phyloP scores from a whole-genome alignment of 2,113 vertebrate genomes.

The Saguinus imperator region DNA sequence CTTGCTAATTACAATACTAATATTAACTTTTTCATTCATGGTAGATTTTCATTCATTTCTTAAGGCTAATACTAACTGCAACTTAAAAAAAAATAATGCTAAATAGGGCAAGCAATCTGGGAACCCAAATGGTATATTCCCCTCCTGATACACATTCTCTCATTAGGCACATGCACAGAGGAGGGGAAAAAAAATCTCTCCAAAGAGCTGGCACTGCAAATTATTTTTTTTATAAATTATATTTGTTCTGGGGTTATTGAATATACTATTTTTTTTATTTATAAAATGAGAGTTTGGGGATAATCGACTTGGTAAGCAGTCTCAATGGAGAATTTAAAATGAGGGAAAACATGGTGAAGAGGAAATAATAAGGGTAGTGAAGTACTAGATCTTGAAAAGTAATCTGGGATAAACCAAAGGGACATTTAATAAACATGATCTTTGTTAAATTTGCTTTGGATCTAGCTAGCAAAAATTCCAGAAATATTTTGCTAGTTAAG shows the following conservation, averaged over 20 bases:
- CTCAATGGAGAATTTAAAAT: conserved; percentile 73
- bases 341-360: conserved; percentile 52
- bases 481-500: conserved; percentile 58
- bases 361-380: conserved; percentile 59
- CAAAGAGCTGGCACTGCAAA: conserved; percentile 58
- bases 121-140: conserved; percentile 53
- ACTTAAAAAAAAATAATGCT: conserved; percentile 76
- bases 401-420: conserved; percentile 53
- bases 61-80: conserved; percentile 79
- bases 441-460: conserved; percentile 66
- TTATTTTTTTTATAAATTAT: conserved; percentile 69
- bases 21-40: conserved; percentile 79
- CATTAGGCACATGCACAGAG: conserved; percentile 64
- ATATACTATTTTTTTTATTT: conserved; percentile 63
- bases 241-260: conserved; percentile 69
- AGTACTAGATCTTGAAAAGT: conserved; percentile 66
- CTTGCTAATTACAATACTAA: conserved; percentile 74
- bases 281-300: conserved; percentile 69
- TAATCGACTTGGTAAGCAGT: conserved; percentile 67
- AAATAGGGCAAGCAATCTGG: conserved; percentile 76
- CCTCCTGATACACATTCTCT: conserved; percentile 55
- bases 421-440: conserved; percentile 42
- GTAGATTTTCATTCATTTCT: conserved; percentile 79
- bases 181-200: background rate
- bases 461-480: conserved; percentile 40